Base-by-base conservation (phyloP, 1,140 invertebrate genomes). In the Mamestra configurata region DNA sequence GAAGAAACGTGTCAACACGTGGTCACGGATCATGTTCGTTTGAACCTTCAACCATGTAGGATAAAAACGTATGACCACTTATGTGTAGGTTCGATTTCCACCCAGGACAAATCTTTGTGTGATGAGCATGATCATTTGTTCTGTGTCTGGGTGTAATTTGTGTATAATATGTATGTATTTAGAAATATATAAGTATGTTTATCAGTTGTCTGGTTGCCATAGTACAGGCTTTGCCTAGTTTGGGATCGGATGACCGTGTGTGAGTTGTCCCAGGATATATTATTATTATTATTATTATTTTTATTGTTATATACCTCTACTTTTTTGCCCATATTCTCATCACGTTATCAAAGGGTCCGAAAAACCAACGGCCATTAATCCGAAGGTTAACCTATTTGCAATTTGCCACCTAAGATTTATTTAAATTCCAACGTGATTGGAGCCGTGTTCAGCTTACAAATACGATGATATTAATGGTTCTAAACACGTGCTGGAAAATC, bases 351-450 rank as follows among this genome's bases (percentile, higher is more conserved):
- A 64, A 76, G 55, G 73, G 55, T 64, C 57, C 40, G 55, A 76
- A 31, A 76, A 49, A 76, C 55, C 40, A 35, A 31, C 55, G 55
- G 55, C 70, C 24, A 79, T 79, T 43, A 59, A 71, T 51, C 51
- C n/a, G 73, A 80, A 80, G 79, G 73, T 80, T 80, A 77, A 46
- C 35, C 64, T 51, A 72, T 71, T 77, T 55, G 66, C 79, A 35
- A 77, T 80, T 77, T 80, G 27, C 73, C 53, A 66, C 49, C 76
- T 53, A 27, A 71, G 79, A 80, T 80, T 80, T 80, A 80, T 80
- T 77, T 55, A 76, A 77, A 71, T 70, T 59, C 66, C 22, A 76
- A 37, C 35, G 61, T 77, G 64, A 77, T 71, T 71, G 79, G 18
- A n/a, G 73, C 24, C 73, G 73, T 71, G 49, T 72, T 51, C 61